Percentiles rank a stretch among this genome's conserved stretches.
phyloP scores from a whole-genome alignment of 1,140 invertebrate species.

The Aphelenchoides fujianensis region DNA sequence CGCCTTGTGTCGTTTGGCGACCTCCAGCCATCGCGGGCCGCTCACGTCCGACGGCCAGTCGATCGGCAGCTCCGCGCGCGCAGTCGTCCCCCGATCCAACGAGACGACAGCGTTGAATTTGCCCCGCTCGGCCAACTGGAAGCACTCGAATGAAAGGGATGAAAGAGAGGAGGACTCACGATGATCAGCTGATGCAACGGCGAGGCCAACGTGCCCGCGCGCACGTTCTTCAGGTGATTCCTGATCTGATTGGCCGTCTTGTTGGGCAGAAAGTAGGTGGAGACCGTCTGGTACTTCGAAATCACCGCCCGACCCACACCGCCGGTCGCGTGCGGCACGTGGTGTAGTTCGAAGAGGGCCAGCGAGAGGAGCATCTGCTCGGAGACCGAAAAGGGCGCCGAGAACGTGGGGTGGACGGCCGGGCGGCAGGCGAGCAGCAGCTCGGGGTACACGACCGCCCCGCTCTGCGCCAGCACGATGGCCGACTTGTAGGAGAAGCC shows the following conservation, averaged over 20 bases:
- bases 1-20: no score
- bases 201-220: slow-evolving; percentile 13
- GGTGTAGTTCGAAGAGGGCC: slow-evolving; percentile 25
- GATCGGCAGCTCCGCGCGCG: slow-evolving; percentile 28
- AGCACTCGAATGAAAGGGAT: slow-evolving; percentile 12
- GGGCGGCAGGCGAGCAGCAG: slow-evolving; percentile 21
- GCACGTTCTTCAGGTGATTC: slow-evolving; percentile 44
- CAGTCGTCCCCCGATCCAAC: slow-evolving; percentile 31
- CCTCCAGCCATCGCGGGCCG: slow-evolving; percentile 8
- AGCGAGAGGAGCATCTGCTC: slow-evolving; percentile 32
- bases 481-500: not conserved
- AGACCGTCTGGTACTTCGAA: slow-evolving; percentile 35
- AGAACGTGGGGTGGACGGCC: not conserved
- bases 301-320: not conserved
- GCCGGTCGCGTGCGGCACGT: slow-evolving; percentile 32
- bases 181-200: slow-evolving; percentile 36
- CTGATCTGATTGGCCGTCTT: slow-evolving; percentile 42
- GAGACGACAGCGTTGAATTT: slow-evolving; percentile 30
- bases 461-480: slow-evolving; percentile 33
- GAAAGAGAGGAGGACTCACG: slow-evolving; percentile 13
- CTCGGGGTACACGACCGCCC: slow-evolving; percentile 35
- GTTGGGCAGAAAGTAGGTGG: slow-evolving; percentile 37
- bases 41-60: slow-evolving; percentile 39
- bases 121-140: slow-evolving; percentile 40
- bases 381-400: slow-evolving; percentile 27